phyloP scores from a whole-genome alignment of 2,888 invertebrate species.

The Limnephilus lunatus region DNA sequence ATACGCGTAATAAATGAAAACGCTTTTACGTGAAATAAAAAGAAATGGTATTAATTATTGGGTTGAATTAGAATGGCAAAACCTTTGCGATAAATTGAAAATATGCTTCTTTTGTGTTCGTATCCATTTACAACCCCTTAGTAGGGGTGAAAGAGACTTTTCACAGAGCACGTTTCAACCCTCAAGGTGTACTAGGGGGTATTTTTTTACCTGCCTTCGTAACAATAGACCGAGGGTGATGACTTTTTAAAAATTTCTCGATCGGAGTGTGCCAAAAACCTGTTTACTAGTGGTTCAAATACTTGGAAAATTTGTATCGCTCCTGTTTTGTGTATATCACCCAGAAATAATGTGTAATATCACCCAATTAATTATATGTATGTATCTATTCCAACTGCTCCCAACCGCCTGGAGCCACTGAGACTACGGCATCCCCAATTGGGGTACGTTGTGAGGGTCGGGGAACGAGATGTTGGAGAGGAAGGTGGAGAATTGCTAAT shows the following conservation, averaged over 20 bases:
- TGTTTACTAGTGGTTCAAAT: too few relatives aligned
- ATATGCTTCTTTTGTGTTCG: constrained; percentile 56
- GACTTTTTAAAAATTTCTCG: background rate
- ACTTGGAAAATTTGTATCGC: too few relatives aligned
- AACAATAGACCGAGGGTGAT: background rate
- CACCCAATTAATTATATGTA: too few relatives aligned
- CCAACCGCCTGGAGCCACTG: too few relatives aligned
- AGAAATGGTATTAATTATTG: background rate
- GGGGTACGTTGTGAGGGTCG: too few relatives aligned
- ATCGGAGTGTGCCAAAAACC: background rate
- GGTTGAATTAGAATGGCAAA: constrained; percentile 45
- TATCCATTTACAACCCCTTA: constrained; percentile 53
- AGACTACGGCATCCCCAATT: too few relatives aligned
- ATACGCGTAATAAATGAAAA: background rate
- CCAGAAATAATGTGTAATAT: too few relatives aligned
- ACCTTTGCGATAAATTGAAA: constrained; percentile 53
- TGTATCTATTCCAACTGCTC: too few relatives aligned
- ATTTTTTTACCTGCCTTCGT: background rate
- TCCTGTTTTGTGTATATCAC: too few relatives aligned
- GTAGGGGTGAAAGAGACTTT: constrained; percentile 50
- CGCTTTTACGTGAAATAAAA: background rate
- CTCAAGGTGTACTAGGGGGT: background rate
- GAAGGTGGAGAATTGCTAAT: too few relatives aligned
- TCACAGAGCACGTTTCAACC: constrained; percentile 54
- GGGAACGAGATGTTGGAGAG: too few relatives aligned